Evolutionary conservation across 1,140 invertebrate genomes (phyloP), one percentile per base, ranked within the genome.

Genomic region (Caenorhabditis latens): DNA sequence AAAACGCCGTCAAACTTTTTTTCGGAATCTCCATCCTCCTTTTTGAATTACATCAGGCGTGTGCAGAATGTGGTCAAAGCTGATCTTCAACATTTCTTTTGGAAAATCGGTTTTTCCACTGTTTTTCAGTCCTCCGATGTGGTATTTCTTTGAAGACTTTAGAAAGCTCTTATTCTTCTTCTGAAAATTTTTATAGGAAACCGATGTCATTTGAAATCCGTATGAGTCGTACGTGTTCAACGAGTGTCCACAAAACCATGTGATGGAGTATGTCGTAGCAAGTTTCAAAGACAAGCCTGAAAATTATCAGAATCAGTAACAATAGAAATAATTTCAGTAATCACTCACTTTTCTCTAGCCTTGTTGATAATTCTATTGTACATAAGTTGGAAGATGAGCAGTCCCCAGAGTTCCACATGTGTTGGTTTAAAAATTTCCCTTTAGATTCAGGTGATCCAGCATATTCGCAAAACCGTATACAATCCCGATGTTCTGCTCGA

Each of bases 301-400:
- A 83, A 11, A 58, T n/a, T n/a, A n/a, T n/a, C n/a, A n/a, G 14
- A 43, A 2, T 71, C 3, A 84, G 1, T 19, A 55, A 24, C 11
- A 11, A 16, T 43, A 6, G 1, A 6, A 58, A n/a, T 19, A 7
- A n/a, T 21, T 19, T 7, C n/a, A 21, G n/a, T 24, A 50, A n/a
- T 4, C 46, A 83, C 85, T 13, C 50, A 83, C 85, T 24, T 58
- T 50, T 86, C 85, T 13, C 58, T 13, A 24, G 16, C 19, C 6
- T 55, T 55, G 24, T 53, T 63, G 46, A 86, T 48, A 13, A 86
- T 55, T 14, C 85, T 75, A 32, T 86, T 46, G 85, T 63, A 57
- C 53, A 82, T 61, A 3, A 86, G n/a, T 40, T 86, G 85, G 40
- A 83, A 83, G 7, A 86, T 43, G 4, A 86, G 75, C 19, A 83